Evolutionary conservation across 2,797 vertebrate species (phyloP), one percentile per base, ranked within the genome.

Genomic region (Zonotrichia albicollis): DNA sequence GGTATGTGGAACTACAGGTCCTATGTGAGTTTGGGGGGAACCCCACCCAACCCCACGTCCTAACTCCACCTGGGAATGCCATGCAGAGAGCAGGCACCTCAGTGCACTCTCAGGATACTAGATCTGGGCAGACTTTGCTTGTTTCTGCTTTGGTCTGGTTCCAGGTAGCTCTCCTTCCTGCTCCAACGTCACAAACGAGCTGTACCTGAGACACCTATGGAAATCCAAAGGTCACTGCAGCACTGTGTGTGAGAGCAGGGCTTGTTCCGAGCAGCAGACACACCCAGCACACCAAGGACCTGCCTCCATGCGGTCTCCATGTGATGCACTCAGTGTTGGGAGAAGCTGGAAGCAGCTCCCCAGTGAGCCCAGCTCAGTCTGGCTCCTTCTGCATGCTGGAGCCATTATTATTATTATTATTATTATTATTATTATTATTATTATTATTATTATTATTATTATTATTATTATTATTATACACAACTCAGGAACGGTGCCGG

Each of bases 211-310:
- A 91, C 80, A 82, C 77, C 90, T 64, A 73, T 74, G 77, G 93
- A 87, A 95, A 94, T 50, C 74, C 94, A 93, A 95, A 96, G 92
- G 92, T 95, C 92, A 46, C 77, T 51, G 76, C 55, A 30, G 30
- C 3, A 2, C 71, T 30, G 36, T 12, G 15, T 23, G 51, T 14
- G 53, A 67, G 75, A 3, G 71, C 83, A 80, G 79, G 36, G 83
- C 60, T 45, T 16, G 36, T 79, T 13, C 2, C 65, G 55, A 61
- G 86, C 55, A 60, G 70, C 57, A 60, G 38, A 55, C 62, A 75
- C 15, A 0, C 87, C 77, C 51, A 43, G 79, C 58, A 58, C 43
- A 29, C 9, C 34, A 51, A 55, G 58, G 77, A 78, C 58, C 62
- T 36, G 51, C 43, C 68, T 30, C 5, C 4, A 16, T 34, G 5